Evolutionary conservation across 2,797 vertebrate species (phyloP), one percentile per base, ranked within the genome.

Genomic region (Acrocephalus scirpaceus): DNA sequence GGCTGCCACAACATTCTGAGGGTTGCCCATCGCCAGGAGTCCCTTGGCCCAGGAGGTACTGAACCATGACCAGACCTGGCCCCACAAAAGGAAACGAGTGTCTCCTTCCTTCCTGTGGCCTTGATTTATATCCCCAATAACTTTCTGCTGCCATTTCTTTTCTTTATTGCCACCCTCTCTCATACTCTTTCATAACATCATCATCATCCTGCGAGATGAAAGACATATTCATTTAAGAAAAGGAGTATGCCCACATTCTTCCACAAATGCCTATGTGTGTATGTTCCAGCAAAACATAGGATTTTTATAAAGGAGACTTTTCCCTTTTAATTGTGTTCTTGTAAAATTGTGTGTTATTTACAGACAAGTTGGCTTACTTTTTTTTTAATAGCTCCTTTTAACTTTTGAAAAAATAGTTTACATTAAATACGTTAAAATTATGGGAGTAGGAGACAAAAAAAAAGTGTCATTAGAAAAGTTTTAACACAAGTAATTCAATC

Each of bases 1-100:
- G 54, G 34, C 34, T 56, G 26, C 50, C 47, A 18, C 4, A 7
- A 15, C 13, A 9, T 1, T 1, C 9, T 19, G n/a, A 22, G 9
- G 25, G 9, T 7, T 62, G 6, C 65, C 64, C 2, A 0, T 34
- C 38, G 38, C 29, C 38, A 65, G 16, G 48, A 50, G 26, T 13
- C 9, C 18, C 38, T 42, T 32, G 54, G 6, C 8, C 11, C 57
- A 51, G 10, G 11, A 42, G 29, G 7, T 58, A 15, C 30, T 0
- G 0, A 21, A 40, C 29, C 26, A 5, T 32, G 30, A 19, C 19
- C 2, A 5, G 26, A 48, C 20, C 19, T 54, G 38, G 17, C 13
- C 18, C 10, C 0, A 1, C 47, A 57, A 34, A 80, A 76, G 27
- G 32, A 76, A 92, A 19, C 0, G 0, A 70, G 27, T 1, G 2